Conservation (phyloP, 2,888 invertebrate genomes). For the Willowsia nigromaculata region DNA sequence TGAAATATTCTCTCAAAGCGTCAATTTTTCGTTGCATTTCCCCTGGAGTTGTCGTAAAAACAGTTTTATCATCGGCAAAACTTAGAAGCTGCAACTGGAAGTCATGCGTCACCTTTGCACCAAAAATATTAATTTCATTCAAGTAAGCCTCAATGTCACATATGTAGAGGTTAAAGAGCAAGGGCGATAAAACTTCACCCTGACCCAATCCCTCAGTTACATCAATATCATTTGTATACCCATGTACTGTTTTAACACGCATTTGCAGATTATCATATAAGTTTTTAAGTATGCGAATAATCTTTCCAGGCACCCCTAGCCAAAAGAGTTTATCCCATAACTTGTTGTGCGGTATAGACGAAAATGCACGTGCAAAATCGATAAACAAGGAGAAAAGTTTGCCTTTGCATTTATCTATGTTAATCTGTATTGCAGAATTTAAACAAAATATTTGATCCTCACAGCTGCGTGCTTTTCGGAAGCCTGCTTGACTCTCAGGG, state of each 20-base stretch:
- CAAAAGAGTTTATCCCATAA: conserved; percentile 52
- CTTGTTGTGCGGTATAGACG: conserved; percentile 42
- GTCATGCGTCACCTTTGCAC: not conserved
- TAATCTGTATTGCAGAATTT: conserved; percentile 23
- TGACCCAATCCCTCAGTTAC: conserved; percentile 61
- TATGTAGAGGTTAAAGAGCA: conserved; percentile 56
- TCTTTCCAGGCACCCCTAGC: conserved; percentile 44
- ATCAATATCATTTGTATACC: not conserved
- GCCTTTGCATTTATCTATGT: not conserved
- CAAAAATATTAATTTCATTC: not conserved
- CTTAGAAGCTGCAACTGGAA: conserved; percentile 36
- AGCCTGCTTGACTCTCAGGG: conserved; percentile 61
- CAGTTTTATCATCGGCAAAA: conserved; percentile 59
- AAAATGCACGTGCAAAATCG: conserved; percentile 62
- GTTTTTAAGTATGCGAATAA: conserved; percentile 23
- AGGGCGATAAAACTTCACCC: conserved; percentile 53
- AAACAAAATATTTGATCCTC: conserved; percentile 64
- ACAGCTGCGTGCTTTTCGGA: conserved; percentile 42
- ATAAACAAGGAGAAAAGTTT: conserved; percentile 62
- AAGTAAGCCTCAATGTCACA: conserved; percentile 42
- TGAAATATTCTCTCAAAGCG: conserved; percentile 25
- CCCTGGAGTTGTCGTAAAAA: not conserved
- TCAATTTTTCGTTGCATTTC: conserved; percentile 54
- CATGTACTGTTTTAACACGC: not conserved
- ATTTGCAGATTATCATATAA: conserved; percentile 34